Percentiles rank a stretch among this genome's conserved stretches.
Conservation (phyloP, 2,797 vertebrate genomes). For the Austrolebias charrua region DNA sequence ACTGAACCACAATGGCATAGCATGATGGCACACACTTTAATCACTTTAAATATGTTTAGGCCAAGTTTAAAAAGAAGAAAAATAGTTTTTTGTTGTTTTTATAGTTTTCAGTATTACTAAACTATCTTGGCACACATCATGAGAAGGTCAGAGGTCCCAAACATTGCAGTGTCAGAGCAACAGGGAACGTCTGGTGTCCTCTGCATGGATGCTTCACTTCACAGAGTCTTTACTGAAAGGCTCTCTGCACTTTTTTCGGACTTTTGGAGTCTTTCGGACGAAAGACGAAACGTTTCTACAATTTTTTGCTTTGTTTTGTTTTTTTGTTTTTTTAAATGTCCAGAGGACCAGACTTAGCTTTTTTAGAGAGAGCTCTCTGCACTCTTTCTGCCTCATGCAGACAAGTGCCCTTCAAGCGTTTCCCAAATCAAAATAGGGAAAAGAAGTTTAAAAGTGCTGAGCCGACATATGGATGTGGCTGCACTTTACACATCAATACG, state of each 20-base stretch:
- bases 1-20: too few species aligned
- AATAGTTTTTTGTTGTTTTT: slow-evolving; percentile 14
- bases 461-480: slow-evolving; percentile 41
- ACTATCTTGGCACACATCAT: slow-evolving; percentile 1
- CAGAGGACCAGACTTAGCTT: too few species aligned
- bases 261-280: too few species aligned
- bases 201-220: slow-evolving; percentile 15
- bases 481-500: slow-evolving; percentile 56
- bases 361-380: too few species aligned
- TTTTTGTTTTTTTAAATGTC: too few species aligned
- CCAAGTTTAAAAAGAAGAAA: slow-evolving; percentile 4
- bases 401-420: slow-evolving; percentile 41
- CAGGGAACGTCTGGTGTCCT: slow-evolving; percentile 2
- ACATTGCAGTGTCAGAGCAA: background rate
- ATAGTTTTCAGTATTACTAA: background rate
- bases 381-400: slow-evolving; percentile 16
- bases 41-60: slow-evolving; percentile 13
- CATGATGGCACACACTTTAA: slow-evolving; percentile 13
- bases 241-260: slow-evolving; percentile 15
- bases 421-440: slow-evolving; percentile 44
- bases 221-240: slow-evolving; percentile 2
- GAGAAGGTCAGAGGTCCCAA: slow-evolving; percentile 16
- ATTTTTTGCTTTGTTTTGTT: too few species aligned
- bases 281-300: too few species aligned
- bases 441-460: slow-evolving; percentile 59